Base-by-base conservation (phyloP, 2,113 vertebrate genomes). In the Sterrhoptilus dennistouni region DNA sequence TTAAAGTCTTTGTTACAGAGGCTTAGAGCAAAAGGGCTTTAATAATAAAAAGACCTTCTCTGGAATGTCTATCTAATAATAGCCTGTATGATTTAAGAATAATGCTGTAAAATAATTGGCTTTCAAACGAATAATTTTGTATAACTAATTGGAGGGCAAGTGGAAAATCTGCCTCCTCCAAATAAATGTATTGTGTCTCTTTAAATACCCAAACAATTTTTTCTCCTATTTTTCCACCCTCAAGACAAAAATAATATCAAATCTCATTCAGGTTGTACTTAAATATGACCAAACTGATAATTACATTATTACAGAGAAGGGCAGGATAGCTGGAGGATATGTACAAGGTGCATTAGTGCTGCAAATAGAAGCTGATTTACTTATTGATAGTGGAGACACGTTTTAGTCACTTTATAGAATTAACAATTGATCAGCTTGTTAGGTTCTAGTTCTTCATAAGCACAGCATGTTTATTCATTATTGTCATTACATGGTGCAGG, bases 401-500 rank as follows among this genome's bases (percentile, higher is more conserved):
- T 98, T 98, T 98, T 98, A 97, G 95, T 98, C 98, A 98, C 98
- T 99, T 98, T 98, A 98, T 98, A 98, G 98, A 99, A 99, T 99
- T 98, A 99, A 98, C 98, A 98, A 98, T 99, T 98, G 99, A 99
- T 99, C 98, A 98, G 97, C 96, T 98, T 96, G 95, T 96, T 96
- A 98, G 91, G 90, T 93, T 86, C 20, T 79, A 96, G 94, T 91
- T 95, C 98, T 97, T 98, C 97, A 97, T 97, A 98, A 97, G 95
- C 97, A 85, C 87, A 79, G 96, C 97, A 98, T 98, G 97, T 98
- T 97, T 97, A 95, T 97, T 99, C 98, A 99, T 98, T 98, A 98
- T 98, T 97, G 97, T 98, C 98, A 98, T 98, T 98, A 98, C 96
- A 82, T 79, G 77, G 96, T 78, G 60, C 94, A 94, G 90, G 91